Conservation (phyloP, 2,113 vertebrate species). For the Aix galericulata region DNA sequence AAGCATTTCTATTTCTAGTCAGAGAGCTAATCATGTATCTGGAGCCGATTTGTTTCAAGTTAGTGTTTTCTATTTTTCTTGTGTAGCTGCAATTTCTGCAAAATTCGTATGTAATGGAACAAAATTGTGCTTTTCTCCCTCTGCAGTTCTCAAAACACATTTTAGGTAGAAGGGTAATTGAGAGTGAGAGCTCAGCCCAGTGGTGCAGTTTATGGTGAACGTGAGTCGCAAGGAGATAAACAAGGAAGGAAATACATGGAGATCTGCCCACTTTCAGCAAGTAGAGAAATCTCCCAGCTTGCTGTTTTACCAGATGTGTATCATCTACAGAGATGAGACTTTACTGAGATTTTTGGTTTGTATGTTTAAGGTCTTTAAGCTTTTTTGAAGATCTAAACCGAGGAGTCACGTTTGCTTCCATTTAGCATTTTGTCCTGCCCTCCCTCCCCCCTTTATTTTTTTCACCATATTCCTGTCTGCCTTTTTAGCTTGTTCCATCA, state of each 20-base stretch:
- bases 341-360: conserved; percentile 13
- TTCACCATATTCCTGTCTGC: not conserved
- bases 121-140: conserved; percentile 48
- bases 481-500: conserved; percentile 1
- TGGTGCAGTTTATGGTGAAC: not conserved
- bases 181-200: conserved; percentile 14
- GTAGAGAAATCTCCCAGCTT: not conserved
- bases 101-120: conserved; percentile 36
- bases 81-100: conserved; percentile 13
- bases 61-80: not conserved
- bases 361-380: not conserved
- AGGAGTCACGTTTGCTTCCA: not conserved
- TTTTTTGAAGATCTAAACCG: conserved; percentile 4
- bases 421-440: not conserved
- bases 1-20: not conserved
- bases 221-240: conserved; percentile 18
- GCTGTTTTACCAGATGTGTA: not conserved
- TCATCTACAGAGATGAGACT: conserved; percentile 1
- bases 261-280: conserved; percentile 5
- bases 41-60: not conserved
- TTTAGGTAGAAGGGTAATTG: conserved; percentile 30
- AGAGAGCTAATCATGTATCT: not conserved
- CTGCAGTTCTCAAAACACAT: conserved; percentile 6
- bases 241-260: conserved; percentile 7
- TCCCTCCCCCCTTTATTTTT: rapidly evolving